Base-by-base conservation (phyloP, 2,888 invertebrate genomes). In the Thera britannica region DNA sequence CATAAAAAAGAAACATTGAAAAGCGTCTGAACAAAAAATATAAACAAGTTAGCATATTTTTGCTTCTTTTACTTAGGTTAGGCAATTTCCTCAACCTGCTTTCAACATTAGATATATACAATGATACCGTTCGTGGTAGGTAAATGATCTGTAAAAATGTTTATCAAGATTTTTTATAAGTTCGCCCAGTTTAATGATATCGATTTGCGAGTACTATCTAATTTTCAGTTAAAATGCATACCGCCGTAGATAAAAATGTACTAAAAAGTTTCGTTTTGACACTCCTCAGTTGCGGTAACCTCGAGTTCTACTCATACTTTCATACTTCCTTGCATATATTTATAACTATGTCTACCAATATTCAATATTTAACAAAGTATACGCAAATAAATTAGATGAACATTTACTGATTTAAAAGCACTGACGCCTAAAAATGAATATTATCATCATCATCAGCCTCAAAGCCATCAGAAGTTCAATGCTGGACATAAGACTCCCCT, bases 221-320 rank as follows among this genome's bases (percentile, higher is more conserved):
- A 38, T 3, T 38, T 38, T 38, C 38, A 38, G 38, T 38, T 41
- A 7, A 5, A 41, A 41, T 41, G 3, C 5, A 6, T 41, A 41
- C 41, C 7, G 46, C 2, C 3, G 49, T 51, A 2, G 51, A 5
- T 49, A 23, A 51, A 7, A 23, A 23, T 0, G 23, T 51, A 51
- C 5, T 41, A 23, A 57, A 46, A 58, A 23, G n/a, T 54, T 59
- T 49, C 0, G 6, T 57, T n/a, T n/a, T n/a, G n/a, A n/a, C n/a
- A n/a, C n/a, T n/a, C 44, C 56, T 59, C 79, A 81, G 75, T 79
- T 78, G 75, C 78, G 80, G 80, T 49, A 36, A 3, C 34, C 6
- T 54, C 9, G 58, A 67, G 64, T 67, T 67, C 63, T 70, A 67
- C 51, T 56, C 64, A 65, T 65, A 41, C 38, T 51, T 55, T n/a